phyloP scores from a whole-genome alignment of 2,797 vertebrate genomes.

The Sebastes diploproa region DNA sequence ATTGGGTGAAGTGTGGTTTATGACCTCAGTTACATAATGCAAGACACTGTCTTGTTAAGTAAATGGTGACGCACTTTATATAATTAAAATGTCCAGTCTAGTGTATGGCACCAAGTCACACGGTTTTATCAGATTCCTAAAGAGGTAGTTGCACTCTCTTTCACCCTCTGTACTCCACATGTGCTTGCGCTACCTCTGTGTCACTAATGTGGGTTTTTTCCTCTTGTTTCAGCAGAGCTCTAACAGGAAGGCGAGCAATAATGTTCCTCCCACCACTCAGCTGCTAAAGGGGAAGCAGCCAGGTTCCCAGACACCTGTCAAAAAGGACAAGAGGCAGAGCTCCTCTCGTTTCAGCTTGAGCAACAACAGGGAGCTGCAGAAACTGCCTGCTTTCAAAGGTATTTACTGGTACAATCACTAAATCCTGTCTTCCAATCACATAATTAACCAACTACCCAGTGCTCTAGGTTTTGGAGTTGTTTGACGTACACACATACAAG shows the following conservation, averaged over 20 bases:
- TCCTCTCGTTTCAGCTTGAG: constrained; percentile 93
- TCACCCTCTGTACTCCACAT: background rate
- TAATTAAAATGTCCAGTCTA: constrained; percentile 21
- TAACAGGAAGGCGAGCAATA: constrained; percentile 90
- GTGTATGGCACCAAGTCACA: background rate
- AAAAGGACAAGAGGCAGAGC: constrained; percentile 95
- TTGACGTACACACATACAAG: background rate
- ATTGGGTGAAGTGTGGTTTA: background rate
- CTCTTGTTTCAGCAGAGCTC: constrained; percentile 80
- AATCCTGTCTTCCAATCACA: constrained; percentile 11
- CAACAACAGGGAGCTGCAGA: constrained; percentile 97
- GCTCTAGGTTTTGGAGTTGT: background rate
- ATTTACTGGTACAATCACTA: constrained; percentile 14
- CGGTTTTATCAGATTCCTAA: constrained; percentile 4
- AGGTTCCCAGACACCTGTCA: constrained; percentile 86
- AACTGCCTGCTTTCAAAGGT: constrained; percentile 95
- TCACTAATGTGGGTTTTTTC: constrained; percentile 34
- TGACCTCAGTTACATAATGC: background rate
- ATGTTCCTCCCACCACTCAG: constrained; percentile 85
- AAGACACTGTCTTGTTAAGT: background rate
- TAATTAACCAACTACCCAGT: background rate
- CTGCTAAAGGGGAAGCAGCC: constrained; percentile 93
- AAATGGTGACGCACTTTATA: background rate
- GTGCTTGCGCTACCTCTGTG: background rate
- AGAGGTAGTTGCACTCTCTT: background rate